A percentile compares a stretch with the other conserved stretches of the same genome.
Evolutionary conservation across 2,888 invertebrate species (phyloP).

Genomic region (Petrolisthes manimaculis): DNA sequence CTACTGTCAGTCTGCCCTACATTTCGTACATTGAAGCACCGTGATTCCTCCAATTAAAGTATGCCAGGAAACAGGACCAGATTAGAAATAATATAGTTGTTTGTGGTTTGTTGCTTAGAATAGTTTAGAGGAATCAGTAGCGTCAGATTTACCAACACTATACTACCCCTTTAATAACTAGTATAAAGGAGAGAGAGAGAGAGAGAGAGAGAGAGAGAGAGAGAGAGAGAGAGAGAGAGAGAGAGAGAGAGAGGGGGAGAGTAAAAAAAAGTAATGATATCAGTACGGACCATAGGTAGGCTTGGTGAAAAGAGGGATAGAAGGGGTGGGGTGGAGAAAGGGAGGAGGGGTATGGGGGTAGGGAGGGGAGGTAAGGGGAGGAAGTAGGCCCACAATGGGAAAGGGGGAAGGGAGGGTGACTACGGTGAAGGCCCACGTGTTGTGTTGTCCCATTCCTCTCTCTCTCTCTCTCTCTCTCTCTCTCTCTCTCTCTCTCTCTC

Average conservation of each 20-base stretch:
- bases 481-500: too few relatives aligned
- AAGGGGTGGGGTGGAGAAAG: not conserved
- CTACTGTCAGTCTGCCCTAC: too few relatives aligned
- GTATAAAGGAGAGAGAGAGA: not conserved
- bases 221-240: conserved; percentile 17
- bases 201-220: conserved; percentile 1
- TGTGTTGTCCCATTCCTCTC: not conserved
- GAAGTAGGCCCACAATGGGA: conserved; percentile 9
- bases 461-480: not conserved
- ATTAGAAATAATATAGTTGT: too few relatives aligned
- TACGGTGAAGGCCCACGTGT: not conserved
- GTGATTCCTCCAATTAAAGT: too few relatives aligned
- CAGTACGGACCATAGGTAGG: not conserved
- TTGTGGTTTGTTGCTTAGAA: too few relatives aligned
- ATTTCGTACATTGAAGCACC: too few relatives aligned
- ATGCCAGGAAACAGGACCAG: too few relatives aligned
- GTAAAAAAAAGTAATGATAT: not conserved
- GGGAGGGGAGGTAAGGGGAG: conserved; percentile 1
- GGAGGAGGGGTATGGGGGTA: not conserved
- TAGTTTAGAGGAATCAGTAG: too few relatives aligned
- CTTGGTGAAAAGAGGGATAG: not conserved
- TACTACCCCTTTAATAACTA: too few relatives aligned
- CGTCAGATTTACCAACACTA: too few relatives aligned
- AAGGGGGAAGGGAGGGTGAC: not conserved
- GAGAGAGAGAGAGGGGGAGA: conserved; percentile 25